Conservation (phyloP, 2,797 vertebrate species). For the Phrynocephalus vlangalii region DNA sequence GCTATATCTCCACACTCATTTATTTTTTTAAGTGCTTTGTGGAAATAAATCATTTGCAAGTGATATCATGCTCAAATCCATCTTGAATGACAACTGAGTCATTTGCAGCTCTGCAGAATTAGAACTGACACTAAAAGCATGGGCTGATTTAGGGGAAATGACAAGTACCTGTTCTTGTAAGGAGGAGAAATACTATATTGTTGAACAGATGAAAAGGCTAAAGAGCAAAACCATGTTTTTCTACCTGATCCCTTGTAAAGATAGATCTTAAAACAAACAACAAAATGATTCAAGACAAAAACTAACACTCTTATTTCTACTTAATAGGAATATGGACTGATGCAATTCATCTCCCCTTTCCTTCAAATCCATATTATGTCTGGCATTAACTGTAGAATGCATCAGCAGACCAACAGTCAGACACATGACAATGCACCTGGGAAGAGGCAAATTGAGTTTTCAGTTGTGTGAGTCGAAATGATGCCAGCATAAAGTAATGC, state of each 20-base stretch:
- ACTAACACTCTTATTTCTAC: slow-evolving; percentile 17
- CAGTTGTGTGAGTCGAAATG: slow-evolving; percentile 1
- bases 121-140: slow-evolving; percentile 67
- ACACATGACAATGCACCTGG: not conserved
- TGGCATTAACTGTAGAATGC: not conserved
- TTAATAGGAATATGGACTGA: not conserved
- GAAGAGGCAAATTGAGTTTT: not conserved
- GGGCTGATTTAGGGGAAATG: slow-evolving; percentile 62
- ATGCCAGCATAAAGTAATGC: not conserved
- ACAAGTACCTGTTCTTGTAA: slow-evolving; percentile 35
- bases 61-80: slow-evolving; percentile 51
- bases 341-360: not conserved
- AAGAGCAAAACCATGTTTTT: not conserved
- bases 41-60: slow-evolving; percentile 66
- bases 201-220: slow-evolving; percentile 7
- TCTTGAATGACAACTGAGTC: slow-evolving; percentile 65
- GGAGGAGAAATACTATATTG: slow-evolving; percentile 5
- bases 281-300: not conserved
- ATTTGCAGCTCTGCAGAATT: slow-evolving; percentile 58
- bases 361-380: not conserved
- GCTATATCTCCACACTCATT: slow-evolving; percentile 22
- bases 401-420: not conserved
- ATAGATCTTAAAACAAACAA: slow-evolving; percentile 6
- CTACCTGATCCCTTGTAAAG: slow-evolving; percentile 11
- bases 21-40: slow-evolving; percentile 47